Evolutionary conservation across 1,140 invertebrate species (phyloP), one percentile per base, ranked within the genome.

Genomic region (Ostrea denselamellosa): DNA sequence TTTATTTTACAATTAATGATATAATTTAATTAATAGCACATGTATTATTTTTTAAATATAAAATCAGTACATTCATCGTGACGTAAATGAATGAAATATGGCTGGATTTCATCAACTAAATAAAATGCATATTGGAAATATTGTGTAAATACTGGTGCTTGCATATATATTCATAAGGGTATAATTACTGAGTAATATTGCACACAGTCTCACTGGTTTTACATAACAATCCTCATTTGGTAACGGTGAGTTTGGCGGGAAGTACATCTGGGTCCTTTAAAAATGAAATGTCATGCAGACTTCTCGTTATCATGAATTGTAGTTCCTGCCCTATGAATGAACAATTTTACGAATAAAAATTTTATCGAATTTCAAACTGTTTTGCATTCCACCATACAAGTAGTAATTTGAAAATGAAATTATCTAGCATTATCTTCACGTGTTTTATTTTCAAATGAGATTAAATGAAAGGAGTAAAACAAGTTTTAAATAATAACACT

Each of bases 1-100:
- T 77, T 77, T 77, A 77, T 77, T 71, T 77, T 77, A 77, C 28
- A 77, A 77, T 28, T 77, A 77, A 77, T 77, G 28, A 28, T 77
- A 77, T n/a, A n/a, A n/a, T n/a, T n/a, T n/a, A 77, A 14, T 28
- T 25, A 28, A 28, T n/a, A 62, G 25, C 68, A 62, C 56, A 62
- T 62, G 56, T 62, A 17, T 19, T 12, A 62, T 19, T 77, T 28
- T 77, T 28, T 25, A n/a, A n/a, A n/a, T 22, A 71, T 71, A 22
- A 71, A 71, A 22, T 71, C 8, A 71, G 25, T 28, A 71, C 65
- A 28, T 12, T 34, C 22, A 77, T 77, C 28, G 25, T 14, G 28
- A 77, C 8, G 28, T 77, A 77, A 22, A 28, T 34, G 22, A 28
- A 12, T 77, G 9, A 77, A 77, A 77, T 62, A 62, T 28, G 28